These are phyloP conservation scores for Zaprionus capensis DNA, from an alignment of 1,140 invertebrate species.

Conservation along the genomic window DNA sequence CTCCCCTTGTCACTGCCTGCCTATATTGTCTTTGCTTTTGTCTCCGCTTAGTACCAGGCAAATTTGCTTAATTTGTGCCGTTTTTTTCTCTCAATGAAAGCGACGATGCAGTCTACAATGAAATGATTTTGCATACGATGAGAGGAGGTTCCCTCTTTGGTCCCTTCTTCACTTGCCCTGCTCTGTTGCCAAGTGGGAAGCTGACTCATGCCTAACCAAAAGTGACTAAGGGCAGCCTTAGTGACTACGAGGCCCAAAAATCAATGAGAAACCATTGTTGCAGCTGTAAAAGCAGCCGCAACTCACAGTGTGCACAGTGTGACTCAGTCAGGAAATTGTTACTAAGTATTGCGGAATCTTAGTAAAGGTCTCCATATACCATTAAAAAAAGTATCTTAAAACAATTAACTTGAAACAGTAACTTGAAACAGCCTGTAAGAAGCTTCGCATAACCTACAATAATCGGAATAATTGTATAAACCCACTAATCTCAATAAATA, in stretches of 20 bases:
- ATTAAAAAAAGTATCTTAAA: too few relatives aligned
- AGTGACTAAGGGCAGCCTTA: constrained; percentile 61
- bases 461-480: too few relatives aligned
- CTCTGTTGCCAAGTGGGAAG: constrained; percentile 33
- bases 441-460: too few relatives aligned
- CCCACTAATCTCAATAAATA: too few relatives aligned
- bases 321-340: not conserved
- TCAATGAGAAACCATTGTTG: constrained; percentile 73
- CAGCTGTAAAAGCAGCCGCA: constrained; percentile 49
- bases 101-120: constrained; percentile 20
- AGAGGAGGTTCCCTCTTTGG: constrained; percentile 4
- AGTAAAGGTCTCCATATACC: not conserved
- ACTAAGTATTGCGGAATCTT: not conserved
- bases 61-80: constrained; percentile 76
- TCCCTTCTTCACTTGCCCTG: not conserved
- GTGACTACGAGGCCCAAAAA: constrained; percentile 58
- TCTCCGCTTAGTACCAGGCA: constrained; percentile 50
- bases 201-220: constrained; percentile 45
- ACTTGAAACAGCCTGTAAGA: too few relatives aligned
- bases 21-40: constrained; percentile 16
- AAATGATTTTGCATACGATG: constrained; percentile 71
- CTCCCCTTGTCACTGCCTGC: not conserved
- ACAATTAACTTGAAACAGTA: too few relatives aligned
- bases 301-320: constrained; percentile 30
- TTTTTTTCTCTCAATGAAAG: constrained; percentile 64